Conservation (phyloP, 2,113 vertebrate species). For the Sceloporus tristichus region DNA sequence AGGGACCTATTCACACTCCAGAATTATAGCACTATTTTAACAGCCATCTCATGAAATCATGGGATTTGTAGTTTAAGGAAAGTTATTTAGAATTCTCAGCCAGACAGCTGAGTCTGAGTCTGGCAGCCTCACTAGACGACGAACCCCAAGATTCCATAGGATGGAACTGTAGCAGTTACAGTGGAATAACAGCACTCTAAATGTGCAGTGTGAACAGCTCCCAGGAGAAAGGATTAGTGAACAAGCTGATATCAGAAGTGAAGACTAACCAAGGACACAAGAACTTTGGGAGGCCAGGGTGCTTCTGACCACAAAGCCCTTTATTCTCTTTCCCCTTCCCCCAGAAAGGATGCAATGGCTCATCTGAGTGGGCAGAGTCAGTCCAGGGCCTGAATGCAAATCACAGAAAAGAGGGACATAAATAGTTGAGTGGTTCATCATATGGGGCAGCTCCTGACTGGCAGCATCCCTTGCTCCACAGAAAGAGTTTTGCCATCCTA, state of each 20-base stretch:
- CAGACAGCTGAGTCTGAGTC: no score
- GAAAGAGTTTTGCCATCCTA: background rate
- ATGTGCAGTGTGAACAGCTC: no score
- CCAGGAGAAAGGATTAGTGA: background rate
- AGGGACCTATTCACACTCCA: background rate
- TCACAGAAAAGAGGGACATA: background rate
- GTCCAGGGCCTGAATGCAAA: background rate
- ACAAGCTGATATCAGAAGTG: background rate
- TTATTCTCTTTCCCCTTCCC: no score
- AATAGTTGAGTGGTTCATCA: background rate
- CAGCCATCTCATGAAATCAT: no score
- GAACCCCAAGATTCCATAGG: no score
- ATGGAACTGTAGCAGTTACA: no score
- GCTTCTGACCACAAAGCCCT: no score
- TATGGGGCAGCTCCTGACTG: background rate
- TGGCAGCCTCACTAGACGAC: no score
- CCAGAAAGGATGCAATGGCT: background rate
- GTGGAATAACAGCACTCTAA: no score
- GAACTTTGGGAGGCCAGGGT: background rate
- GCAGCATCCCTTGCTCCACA: background rate
- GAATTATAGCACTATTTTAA: no score
- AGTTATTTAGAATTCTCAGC: no score
- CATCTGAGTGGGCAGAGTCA: background rate
- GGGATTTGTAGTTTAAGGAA: no score
- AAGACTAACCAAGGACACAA: background rate